Evolutionary conservation across 2,113 vertebrate species (phyloP).

Genomic region (Craseonycteris thonglongyai): DNA sequence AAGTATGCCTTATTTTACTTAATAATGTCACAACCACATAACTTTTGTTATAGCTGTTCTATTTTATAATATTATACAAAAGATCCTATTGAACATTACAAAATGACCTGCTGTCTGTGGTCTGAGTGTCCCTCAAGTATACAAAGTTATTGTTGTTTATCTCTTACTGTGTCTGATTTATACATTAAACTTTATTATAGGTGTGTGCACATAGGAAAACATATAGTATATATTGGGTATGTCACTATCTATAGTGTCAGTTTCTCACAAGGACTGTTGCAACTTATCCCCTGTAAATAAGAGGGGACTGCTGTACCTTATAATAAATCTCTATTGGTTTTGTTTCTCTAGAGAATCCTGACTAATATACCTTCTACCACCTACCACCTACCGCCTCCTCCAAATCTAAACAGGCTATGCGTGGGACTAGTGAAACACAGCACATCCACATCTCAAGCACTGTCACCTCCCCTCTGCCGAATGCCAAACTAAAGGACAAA

Average conservation of each 20-base stretch:
- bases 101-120: constrained; percentile 16
- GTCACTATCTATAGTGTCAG: not conserved
- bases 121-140: not conserved
- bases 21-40: not conserved
- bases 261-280: not conserved
- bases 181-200: not conserved
- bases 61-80: not conserved
- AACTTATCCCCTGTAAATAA: not conserved
- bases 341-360: not conserved
- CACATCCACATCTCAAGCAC: not conserved
- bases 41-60: not conserved
- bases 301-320: not conserved
- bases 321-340: not conserved
- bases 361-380: not conserved
- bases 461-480: not conserved
- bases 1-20: not conserved
- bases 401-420: not conserved
- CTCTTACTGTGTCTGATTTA: not conserved
- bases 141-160: not conserved
- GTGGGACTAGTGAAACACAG: not conserved
- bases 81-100: constrained; percentile 38
- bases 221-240: too few species aligned
- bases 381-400: not conserved
- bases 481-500: not conserved
- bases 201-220: not conserved